Base-by-base conservation (phyloP, 2,113 vertebrate genomes). In the Urocitellus parryii region DNA sequence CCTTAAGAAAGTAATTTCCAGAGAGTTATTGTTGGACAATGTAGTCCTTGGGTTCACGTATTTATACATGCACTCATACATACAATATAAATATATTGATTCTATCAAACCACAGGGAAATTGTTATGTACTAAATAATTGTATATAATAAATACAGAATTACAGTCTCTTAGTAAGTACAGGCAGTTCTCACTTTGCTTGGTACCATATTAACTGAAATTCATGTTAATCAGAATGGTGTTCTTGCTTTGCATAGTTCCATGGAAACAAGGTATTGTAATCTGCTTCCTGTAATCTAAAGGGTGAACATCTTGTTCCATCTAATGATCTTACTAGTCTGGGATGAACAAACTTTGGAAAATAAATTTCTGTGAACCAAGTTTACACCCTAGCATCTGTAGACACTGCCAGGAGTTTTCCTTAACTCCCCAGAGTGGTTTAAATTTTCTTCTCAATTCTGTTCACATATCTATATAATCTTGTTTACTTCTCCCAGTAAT, bases 1-100 rank as follows among this genome's bases (percentile, higher is more conserved):
- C 34, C 56, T 96, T 56, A 88, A 82, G 56, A 81, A 92, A 70
- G 39, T 88, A 97, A 95, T 95, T 96, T 86, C 20, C 16, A 82
- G 25, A 65, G 37, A 72, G 9, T n/a, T 96, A 63, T 56, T 94
- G 88, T 77, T 65, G 22, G 18, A n/a, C 29, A 91, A 65, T 63
- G 5, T 16, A 27, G n/a, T 76, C 14, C 25, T 91, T 68, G 29
- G 90, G 48, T 56, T 32, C 70, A 86, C 80, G 77, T 92, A 97
- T 82, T 3, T 92, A 87, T 80, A 83, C 10, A 94, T 1, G 63
- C 2, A 67, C 17, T 51, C 13, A 83, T 32, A 96, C 6, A 51
- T 7, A 68, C 9, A 51, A 73, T 61, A 42, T 68, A 70, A 70
- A 70, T 18, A 37, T 37, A 86, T 61, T 39, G 11, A 53, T 93